phyloP scores from a whole-genome alignment of 2,888 invertebrate species.

The Hirtodrosophila alboralis region DNA sequence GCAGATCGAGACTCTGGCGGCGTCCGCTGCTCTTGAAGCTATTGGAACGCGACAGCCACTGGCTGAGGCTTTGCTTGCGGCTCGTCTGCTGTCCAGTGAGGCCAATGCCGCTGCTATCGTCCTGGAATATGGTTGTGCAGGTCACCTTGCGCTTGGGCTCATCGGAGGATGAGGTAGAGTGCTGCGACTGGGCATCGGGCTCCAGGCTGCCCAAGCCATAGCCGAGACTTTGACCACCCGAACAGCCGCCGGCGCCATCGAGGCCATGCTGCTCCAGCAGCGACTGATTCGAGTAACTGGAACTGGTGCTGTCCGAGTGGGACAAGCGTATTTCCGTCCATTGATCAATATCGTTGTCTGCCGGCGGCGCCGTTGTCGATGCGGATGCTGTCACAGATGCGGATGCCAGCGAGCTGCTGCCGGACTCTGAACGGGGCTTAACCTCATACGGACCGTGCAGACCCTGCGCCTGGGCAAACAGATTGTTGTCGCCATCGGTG shows the following conservation, averaged over 20 bases:
- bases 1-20: conserved; percentile 90
- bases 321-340: conserved; percentile 84
- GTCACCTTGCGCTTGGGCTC: conserved; percentile 83
- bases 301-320: conserved; percentile 83
- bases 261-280: conserved; percentile 80
- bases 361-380: conserved; percentile 49
- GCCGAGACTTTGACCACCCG: conserved; percentile 35
- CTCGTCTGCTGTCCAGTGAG: conserved; percentile 78
- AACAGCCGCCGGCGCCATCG: conserved; percentile 39
- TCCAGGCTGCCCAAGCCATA: conserved; percentile 54
- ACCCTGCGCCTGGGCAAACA: conserved; percentile 74
- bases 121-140: conserved; percentile 83
- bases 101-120: conserved; percentile 69
- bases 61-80: conserved; percentile 80
- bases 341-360: conserved; percentile 83
- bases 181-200: conserved; percentile 77
- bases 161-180: conserved; percentile 82
- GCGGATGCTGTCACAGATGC: conserved; percentile 46
- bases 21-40: conserved; percentile 84
- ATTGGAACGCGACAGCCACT: conserved; percentile 83
- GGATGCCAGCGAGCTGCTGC: conserved; percentile 59
- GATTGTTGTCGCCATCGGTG: conserved; percentile 71
- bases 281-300: conserved; percentile 84
- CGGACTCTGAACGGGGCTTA: conserved; percentile 65
- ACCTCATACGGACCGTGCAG: conserved; percentile 80